Conservation (phyloP, 1,140 invertebrate genomes). For the Bombyx mandarina region DNA sequence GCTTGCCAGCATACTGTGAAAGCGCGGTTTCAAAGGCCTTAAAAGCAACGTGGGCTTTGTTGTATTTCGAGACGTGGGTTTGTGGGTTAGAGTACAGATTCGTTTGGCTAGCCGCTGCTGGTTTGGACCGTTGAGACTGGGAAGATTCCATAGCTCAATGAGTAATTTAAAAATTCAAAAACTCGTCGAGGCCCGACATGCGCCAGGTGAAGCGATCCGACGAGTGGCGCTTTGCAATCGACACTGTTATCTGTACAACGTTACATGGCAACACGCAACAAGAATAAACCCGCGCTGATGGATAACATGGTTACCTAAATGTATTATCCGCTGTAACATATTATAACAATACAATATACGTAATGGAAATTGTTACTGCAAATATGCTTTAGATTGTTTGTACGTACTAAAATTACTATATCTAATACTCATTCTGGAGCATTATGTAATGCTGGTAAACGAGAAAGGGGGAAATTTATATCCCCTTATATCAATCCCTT, state of each 20-base stretch:
- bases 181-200: slow-evolving; percentile 58
- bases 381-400: slow-evolving; percentile 16
- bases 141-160: slow-evolving; percentile 69
- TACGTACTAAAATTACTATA: slow-evolving; percentile 3
- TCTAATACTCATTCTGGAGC: slow-evolving; percentile 22
- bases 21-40: slow-evolving; percentile 23
- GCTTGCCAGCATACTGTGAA: slow-evolving; percentile 39
- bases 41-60: slow-evolving; percentile 17
- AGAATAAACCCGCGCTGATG: slow-evolving; percentile 27
- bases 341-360: slow-evolving; percentile 14
- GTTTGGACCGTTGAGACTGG: slow-evolving; percentile 36
- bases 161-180: slow-evolving; percentile 74
- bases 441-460: too few species aligned
- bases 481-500: slow-evolving; percentile 23
- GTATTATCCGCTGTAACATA: slow-evolving; percentile 14
- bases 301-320: slow-evolving; percentile 32
- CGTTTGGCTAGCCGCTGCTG: slow-evolving; percentile 25
- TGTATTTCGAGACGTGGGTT: slow-evolving; percentile 46
- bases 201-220: slow-evolving; percentile 53
- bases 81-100: slow-evolving; percentile 50
- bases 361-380: slow-evolving; percentile 27
- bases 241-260: slow-evolving; percentile 48
- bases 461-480: slow-evolving; percentile 29
- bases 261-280: slow-evolving; percentile 29
- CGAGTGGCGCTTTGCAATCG: slow-evolving; percentile 56